Evolutionary conservation across 2,888 invertebrate genomes (phyloP).

Genomic region (Saturnia japonica): DNA sequence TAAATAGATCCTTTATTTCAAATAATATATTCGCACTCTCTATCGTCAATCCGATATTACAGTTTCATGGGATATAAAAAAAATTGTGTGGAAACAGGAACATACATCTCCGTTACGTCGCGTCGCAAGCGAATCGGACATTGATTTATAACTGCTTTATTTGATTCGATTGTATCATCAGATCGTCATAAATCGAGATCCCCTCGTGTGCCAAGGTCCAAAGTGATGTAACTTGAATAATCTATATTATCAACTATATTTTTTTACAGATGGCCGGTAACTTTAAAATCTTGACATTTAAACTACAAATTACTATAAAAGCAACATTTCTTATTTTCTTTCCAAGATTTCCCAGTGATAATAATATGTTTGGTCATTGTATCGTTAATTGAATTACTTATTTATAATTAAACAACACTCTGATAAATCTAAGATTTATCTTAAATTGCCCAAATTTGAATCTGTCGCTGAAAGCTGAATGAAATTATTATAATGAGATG

Average conservation of each 20-base stretch:
- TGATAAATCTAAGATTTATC: neutral
- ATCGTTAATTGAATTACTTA: neutral
- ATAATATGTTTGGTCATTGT: neutral
- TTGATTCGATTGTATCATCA: conserved; percentile 82
- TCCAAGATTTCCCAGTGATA: neutral
- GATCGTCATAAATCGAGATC: conserved; percentile 75
- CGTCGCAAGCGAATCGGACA: conserved; percentile 63
- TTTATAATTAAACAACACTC: neutral
- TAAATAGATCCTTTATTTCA: neutral
- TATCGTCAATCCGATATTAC: neutral
- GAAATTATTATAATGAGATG: neutral
- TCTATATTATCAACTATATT: neutral
- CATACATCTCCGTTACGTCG: conserved; percentile 58
- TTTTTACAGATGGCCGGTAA: neutral
- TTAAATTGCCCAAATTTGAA: too few species aligned
- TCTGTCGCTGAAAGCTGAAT: too few species aligned
- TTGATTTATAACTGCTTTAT: conserved; percentile 79
- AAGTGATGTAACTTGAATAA: conserved; percentile 9
- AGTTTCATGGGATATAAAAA: conserved; percentile 23
- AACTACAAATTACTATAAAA: neutral
- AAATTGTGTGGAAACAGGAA: conserved; percentile 35
- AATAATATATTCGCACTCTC: conserved; percentile 1
- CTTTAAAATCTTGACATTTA: too few species aligned
- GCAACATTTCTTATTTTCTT: neutral
- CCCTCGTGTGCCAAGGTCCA: conserved; percentile 32